Base-by-base conservation (phyloP, 2,797 vertebrate genomes). In the Graptemys geographica region DNA sequence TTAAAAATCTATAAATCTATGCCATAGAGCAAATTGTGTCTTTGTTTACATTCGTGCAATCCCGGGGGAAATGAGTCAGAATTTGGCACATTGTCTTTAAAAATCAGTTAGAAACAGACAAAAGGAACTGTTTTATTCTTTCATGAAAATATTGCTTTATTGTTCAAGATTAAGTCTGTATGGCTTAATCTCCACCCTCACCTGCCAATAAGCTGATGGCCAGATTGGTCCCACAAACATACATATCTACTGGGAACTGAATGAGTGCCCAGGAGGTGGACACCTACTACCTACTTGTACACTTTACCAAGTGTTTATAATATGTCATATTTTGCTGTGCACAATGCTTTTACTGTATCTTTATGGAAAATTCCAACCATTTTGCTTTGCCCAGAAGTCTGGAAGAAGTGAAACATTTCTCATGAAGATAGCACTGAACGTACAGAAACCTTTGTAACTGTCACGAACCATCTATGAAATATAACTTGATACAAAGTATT, bases 401-500 rank as follows among this genome's bases (percentile, higher is more conserved):
- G 89, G 90, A 88, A 94, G 23, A 57, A 83, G 7, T 89, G 56
- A 52, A 79, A 76, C 9, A 3, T 91, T 94, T 96, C 79, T 95
- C n/a, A 87, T 57, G 28, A 47, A 51, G 83, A 76, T 76, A 90
- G 57, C 18, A 94, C 90, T 94, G 93, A 97, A 95, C 56, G 93
- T 91, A 83, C 82, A 95, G 93, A 93, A 96, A 93, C 53, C 47
- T 96, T 91, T 94, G 90, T 47, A 96, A 62, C 87, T 0, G 0
- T 92, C 72, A n/a, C 88, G 83, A 80, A 49, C 56, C 31, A 91
- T 72, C 84, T 90, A 81, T 87, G 84, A 96, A 94, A 79, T 93
- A 94, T 95, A 95, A 90, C 89, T 92, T 47, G 83, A 8, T 89
- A 95, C 37, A 72, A 91, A 89, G 79, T 94, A 92, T 92, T 97